Conservation (phyloP, 2,113 vertebrate genomes). For the Phalacrocorax pelagicus region DNA sequence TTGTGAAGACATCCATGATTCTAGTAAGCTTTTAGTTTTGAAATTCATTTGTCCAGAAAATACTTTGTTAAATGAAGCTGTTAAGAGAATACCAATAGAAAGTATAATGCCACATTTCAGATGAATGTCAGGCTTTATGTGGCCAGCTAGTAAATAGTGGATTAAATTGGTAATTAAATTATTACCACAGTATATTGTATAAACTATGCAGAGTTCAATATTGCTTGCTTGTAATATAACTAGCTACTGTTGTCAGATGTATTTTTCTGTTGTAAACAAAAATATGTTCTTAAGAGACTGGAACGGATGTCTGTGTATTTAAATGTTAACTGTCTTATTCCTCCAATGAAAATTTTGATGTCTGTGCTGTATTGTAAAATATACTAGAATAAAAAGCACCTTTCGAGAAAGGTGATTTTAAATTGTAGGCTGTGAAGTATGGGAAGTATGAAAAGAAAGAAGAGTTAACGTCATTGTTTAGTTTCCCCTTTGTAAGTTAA, state of each 20-base stretch:
- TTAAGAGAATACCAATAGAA: constrained; percentile 74
- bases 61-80: constrained; percentile 73
- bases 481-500: constrained; percentile 90
- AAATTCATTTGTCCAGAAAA: constrained; percentile 71
- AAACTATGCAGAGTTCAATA: constrained; percentile 93
- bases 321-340: constrained; percentile 78
- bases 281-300: constrained; percentile 85
- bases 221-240: constrained; percentile 95
- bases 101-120: constrained; percentile 82
- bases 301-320: constrained; percentile 79
- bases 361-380: constrained; percentile 80
- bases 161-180: constrained; percentile 87
- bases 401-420: constrained; percentile 78
- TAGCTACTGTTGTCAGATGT: constrained; percentile 91
- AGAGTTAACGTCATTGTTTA: constrained; percentile 82
- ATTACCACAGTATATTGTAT: constrained; percentile 90
- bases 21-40: constrained; percentile 73
- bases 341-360: constrained; percentile 72
- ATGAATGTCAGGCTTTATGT: constrained; percentile 96
- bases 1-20: constrained; percentile 77
- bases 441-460: constrained; percentile 74
- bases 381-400: constrained; percentile 71
- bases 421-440: constrained; percentile 74
- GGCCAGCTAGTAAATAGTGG: constrained; percentile 88
- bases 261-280: constrained; percentile 89